Evolutionary conservation across 2,888 invertebrate species (phyloP), one percentile per base, ranked within the genome.

Genomic region (Mesochorus sp.): DNA sequence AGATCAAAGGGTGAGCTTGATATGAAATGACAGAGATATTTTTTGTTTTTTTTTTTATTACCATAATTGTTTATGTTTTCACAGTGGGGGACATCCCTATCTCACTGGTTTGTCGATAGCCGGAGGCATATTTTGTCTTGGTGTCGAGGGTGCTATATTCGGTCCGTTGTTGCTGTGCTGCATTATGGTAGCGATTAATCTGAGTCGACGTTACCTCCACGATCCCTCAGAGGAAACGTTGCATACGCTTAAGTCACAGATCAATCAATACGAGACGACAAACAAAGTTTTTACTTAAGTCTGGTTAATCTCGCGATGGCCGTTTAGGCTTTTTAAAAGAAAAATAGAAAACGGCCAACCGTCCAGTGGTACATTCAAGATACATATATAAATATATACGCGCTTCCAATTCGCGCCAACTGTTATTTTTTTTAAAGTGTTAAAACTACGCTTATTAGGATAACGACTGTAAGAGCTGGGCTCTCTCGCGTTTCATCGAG

Each of bases 111-210:
- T 99, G 67, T 97, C 99, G 1, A 98, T 99, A 87, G 99, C 98
- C 14, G 99, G 99, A 8, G 99, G 99, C 53, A 97, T 99, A 88
- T 98, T 98, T 92, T 99, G 98, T 93, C 93, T 99, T 83, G 99
- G 99, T 0, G 95, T 98, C 71, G 97, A 99, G 91, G 99, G 99
- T 0, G 99, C 99, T 0, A 97, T 99, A 83, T 95, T 99, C 76
- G 99, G 99, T 0, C 99, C 99, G 0, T 93, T 99, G 28, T 93
- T 99, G 59, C 93, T 99, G 0, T 99, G 99, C 91, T 97, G 97
- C 86, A 94, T 99, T 67, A 96, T 99, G 92, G 99, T 99, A 1
- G 96, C 96, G 12, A 95, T 98, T 81, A 97, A 98, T 91, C 93
- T 98, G 75, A 89, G 91, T 76, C 86, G 90, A 47, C 87, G 84